These are phyloP conservation scores for Pseudois nayaur DNA, from an alignment of 2,113 vertebrate genomes.

Conservation along the genomic window DNA sequence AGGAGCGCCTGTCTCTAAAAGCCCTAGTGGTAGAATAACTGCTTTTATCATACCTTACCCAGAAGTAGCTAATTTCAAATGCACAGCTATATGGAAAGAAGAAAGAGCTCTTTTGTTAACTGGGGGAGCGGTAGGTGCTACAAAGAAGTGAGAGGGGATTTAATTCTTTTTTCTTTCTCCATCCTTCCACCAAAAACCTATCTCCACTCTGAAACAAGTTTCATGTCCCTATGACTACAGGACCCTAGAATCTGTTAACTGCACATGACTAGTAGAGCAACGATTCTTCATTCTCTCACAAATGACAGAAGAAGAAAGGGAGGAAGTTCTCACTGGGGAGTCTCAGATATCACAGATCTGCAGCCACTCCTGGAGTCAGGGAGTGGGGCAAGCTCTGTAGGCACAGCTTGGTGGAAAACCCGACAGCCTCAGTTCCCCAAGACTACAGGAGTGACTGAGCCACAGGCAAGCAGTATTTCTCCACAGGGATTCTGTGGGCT, in stretches of 20 bases:
- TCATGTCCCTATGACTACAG: not conserved
- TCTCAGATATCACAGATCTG: constrained; percentile 34
- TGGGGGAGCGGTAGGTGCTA: not conserved
- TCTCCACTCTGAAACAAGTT: not conserved
- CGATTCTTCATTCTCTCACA: not conserved
- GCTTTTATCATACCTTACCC: not conserved
- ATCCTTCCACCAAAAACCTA: not conserved
- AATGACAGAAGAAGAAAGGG: not conserved
- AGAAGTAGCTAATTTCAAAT: not conserved
- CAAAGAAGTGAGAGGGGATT: not conserved
- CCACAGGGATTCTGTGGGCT: constrained; percentile 84
- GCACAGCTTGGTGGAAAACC: constrained; percentile 84
- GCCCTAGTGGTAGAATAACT: not conserved
- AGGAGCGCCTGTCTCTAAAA: not conserved
- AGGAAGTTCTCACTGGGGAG: not conserved
- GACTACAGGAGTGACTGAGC: constrained; percentile 80
- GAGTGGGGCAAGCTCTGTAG: constrained; percentile 48
- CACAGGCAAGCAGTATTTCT: constrained; percentile 85
- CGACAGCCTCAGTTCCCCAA: constrained; percentile 89
- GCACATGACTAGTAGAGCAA: not conserved
- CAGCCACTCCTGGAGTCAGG: constrained; percentile 64
- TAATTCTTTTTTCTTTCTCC: not conserved
- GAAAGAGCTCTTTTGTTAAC: not conserved
- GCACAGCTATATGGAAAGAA: not conserved
- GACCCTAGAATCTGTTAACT: not conserved